phyloP scores from a whole-genome alignment of 1,140 invertebrate genomes.

The Drosophila baimaii region DNA sequence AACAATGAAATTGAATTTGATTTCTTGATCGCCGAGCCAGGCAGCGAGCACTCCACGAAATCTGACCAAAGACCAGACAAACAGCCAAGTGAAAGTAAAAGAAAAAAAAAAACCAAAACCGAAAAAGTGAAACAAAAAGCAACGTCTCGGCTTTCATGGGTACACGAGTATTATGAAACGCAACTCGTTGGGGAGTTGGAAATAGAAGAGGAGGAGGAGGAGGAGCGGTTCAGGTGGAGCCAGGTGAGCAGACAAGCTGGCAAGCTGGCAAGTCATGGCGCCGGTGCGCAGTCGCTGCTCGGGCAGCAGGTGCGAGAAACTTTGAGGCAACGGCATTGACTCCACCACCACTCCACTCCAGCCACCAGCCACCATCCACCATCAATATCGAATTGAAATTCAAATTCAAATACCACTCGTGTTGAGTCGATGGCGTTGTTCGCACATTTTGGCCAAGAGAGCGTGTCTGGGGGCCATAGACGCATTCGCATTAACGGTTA shows the following conservation, averaged over 20 bases:
- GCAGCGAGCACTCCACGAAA: slow-evolving; percentile 32
- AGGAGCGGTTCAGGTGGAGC: slow-evolving; percentile 10
- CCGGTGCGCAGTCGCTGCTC: slow-evolving; percentile 43
- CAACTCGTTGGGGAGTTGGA: slow-evolving; percentile 48
- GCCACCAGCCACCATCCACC: too few species aligned
- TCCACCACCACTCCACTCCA: slow-evolving; percentile 8
- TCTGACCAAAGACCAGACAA: slow-evolving; percentile 37
- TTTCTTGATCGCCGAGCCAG: slow-evolving; percentile 38
- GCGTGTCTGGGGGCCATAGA: slow-evolving; percentile 39
- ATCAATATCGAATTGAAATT: slow-evolving; percentile 47
- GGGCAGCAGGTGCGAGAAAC: slow-evolving; percentile 54
- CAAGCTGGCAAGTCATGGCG: slow-evolving; percentile 48
- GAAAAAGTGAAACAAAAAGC: slow-evolving; percentile 57
- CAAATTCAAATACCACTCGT: slow-evolving; percentile 38
- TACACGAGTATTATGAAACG: slow-evolving; percentile 66
- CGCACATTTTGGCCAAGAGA: slow-evolving; percentile 52
- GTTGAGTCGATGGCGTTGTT: slow-evolving; percentile 49
- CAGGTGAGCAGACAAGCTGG: slow-evolving; percentile 39
- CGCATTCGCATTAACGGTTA: slow-evolving; percentile 49
- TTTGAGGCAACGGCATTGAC: slow-evolving; percentile 54
- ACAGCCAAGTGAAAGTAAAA: slow-evolving; percentile 8
- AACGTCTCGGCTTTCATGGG: slow-evolving; percentile 58
- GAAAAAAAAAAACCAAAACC: slow-evolving; percentile 42
- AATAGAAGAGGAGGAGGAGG: slow-evolving; percentile 3
- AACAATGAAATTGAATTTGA: slow-evolving; percentile 60